phyloP scores from a whole-genome alignment of 2,797 vertebrate genomes.

The Epinephelus malabaricus region DNA sequence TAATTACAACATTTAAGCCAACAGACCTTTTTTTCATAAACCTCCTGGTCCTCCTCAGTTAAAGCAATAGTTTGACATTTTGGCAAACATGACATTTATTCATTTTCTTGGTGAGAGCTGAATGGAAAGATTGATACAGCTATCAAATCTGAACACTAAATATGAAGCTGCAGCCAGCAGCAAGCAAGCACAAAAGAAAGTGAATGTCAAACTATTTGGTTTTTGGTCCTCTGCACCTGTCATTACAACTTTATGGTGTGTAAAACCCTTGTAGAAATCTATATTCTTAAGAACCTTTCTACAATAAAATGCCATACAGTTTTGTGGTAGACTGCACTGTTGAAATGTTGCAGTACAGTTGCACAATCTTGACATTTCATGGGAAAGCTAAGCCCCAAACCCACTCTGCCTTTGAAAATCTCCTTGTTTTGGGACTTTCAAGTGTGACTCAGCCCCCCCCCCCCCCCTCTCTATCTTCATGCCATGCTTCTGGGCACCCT shows the following conservation, averaged over 20 bases:
- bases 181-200: not conserved
- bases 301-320: slow-evolving; percentile 9
- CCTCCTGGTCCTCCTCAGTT: not conserved
- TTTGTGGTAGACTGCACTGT: not conserved
- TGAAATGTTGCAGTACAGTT: not conserved
- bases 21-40: not conserved
- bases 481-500: slow-evolving; percentile 70
- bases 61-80: slow-evolving; percentile 1
- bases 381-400: slow-evolving; percentile 39
- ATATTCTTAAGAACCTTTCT: not conserved
- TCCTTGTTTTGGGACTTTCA: slow-evolving; percentile 61
- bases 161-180: not conserved
- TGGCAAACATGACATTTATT: not conserved
- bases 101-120: not conserved
- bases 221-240: not conserved
- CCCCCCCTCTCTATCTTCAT: not conserved
- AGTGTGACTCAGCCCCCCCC: slow-evolving; percentile 49
- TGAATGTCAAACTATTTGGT: too few relatives aligned
- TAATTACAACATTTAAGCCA: too few relatives aligned
- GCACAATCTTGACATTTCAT: slow-evolving; percentile 46
- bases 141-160: not conserved
- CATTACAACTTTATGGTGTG: not conserved
- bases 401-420: slow-evolving; percentile 52
- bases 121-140: not conserved
- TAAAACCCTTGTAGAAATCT: slow-evolving; percentile 11